Conservation (phyloP, 2,797 vertebrate genomes). For the Characodon lateralis region DNA sequence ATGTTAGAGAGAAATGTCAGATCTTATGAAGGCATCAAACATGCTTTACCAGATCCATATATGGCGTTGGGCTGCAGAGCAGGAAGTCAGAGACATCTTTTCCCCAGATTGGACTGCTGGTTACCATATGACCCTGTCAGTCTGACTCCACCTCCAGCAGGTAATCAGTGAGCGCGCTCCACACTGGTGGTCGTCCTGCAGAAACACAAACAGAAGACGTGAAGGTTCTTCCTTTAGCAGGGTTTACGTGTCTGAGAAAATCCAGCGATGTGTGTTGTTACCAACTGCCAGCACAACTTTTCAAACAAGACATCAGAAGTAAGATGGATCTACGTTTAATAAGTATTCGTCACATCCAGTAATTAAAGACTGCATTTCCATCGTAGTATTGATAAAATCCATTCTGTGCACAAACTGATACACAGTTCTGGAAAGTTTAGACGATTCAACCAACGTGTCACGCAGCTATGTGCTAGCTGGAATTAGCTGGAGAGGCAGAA, state of each 20-base stretch:
- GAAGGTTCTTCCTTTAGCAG: background rate
- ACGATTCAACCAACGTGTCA: too few species aligned
- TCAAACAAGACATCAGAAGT: background rate
- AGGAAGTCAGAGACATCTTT: slow-evolving; percentile 53
- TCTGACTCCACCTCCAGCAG: slow-evolving; percentile 43
- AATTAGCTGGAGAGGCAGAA: too few species aligned
- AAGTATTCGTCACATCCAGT: too few species aligned
- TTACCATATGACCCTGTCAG: slow-evolving; percentile 16
- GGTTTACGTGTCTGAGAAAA: too few species aligned
- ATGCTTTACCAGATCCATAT: slow-evolving; percentile 37
- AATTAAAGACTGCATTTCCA: background rate
- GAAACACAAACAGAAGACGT: background rate
- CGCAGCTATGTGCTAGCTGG: too few species aligned
- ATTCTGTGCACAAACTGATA: background rate
- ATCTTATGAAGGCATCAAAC: background rate
- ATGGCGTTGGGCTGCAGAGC: slow-evolving; percentile 24
- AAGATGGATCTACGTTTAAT: background rate
- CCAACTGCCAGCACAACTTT: too few species aligned
- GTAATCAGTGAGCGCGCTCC: slow-evolving; percentile 24
- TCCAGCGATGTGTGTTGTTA: background rate
- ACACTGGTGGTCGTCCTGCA: slow-evolving; percentile 28
- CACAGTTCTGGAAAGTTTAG: background rate
- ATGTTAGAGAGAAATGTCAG: background rate
- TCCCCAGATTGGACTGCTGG: slow-evolving; percentile 34
- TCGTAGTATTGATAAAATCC: background rate